Evolutionary conservation across 2,113 vertebrate genomes (phyloP).

Genomic region (Rhabdornis inornatus): DNA sequence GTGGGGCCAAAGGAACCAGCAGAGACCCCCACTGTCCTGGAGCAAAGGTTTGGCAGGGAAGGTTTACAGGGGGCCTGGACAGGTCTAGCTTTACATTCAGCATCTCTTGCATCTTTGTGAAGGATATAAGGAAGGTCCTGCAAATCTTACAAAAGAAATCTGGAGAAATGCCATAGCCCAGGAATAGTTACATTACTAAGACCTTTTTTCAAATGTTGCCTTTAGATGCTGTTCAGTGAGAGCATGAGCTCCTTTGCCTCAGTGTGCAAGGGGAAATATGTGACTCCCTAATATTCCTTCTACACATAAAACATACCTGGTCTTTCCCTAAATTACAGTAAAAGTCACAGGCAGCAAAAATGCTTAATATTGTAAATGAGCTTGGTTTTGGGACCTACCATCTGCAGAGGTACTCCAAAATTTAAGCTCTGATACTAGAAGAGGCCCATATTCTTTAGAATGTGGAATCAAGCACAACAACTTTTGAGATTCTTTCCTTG

Average conservation of each 20-base stretch:
- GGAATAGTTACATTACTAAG: background rate
- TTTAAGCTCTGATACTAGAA: background rate
- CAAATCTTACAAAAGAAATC: background rate
- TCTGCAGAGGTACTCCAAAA: background rate
- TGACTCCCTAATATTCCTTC: background rate
- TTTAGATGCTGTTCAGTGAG: background rate
- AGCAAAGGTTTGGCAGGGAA: background rate
- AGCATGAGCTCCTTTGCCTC: background rate
- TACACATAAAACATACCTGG: background rate
- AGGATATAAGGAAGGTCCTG: background rate
- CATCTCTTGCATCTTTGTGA: background rate
- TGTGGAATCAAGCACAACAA: background rate
- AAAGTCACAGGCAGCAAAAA: background rate
- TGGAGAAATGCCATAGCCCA: background rate
- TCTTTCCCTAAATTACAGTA: background rate
- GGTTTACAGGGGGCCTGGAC: background rate
- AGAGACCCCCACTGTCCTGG: background rate
- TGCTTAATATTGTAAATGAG: background rate
- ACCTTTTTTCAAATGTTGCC: background rate
- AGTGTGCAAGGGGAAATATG: background rate
- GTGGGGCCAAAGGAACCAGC: background rate
- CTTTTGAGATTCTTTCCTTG: background rate
- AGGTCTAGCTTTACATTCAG: background rate
- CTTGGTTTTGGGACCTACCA: background rate
- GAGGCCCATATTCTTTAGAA: background rate